Evolutionary conservation across 2,888 invertebrate species (phyloP), one percentile per base, ranked within the genome.

Genomic region (Sarcophaga caerulescens): DNA sequence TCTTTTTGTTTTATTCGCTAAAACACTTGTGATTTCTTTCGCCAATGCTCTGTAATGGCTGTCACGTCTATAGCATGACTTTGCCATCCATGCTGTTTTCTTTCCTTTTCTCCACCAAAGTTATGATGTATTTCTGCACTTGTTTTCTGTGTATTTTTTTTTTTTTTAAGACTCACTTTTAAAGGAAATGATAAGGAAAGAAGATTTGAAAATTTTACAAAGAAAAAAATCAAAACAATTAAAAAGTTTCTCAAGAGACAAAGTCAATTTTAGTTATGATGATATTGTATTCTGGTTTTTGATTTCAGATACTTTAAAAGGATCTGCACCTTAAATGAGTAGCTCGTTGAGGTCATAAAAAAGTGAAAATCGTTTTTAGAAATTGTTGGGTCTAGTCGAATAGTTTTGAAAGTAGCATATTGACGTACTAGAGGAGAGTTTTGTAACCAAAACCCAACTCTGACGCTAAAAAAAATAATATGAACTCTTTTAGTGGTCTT

Each of bases 1-100:
- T 68, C 25, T 35, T 19, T 75, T 35, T 23, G 14, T 17, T 8
- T 62, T 80, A 47, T 73, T 11, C 4, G 47, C 25, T 44, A 44
- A 66, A 80, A 66, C 25, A 60, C 60, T 81, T 66, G 23, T 65
- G 3, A 11, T 80, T 66, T 60, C n/a, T n/a, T 68, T 69, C 35
- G 35, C n/a, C 19, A 35, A 2, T 12, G 21, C 68, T 35, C 47
- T 35, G 8, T 10, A 68, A 62, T 69, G 74, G n/a, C 60, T 75
- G n/a, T 3, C 52, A 52, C 17, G 5, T 52, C 17, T 17, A 35
- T 35, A 10, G 8, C 35, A 35, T 35, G 35, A 35, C 0, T 35
- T 35, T 35, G 1, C 8, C 35, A 35, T 35, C 35, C 1, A 35
- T 35, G 8, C 35, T 35, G 35, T 10, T 35, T 35, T 35, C 4